Evolutionary conservation across 2,888 invertebrate genomes (phyloP), one percentile per base, ranked within the genome.

Genomic region (Drosophila fungiperda): DNA sequence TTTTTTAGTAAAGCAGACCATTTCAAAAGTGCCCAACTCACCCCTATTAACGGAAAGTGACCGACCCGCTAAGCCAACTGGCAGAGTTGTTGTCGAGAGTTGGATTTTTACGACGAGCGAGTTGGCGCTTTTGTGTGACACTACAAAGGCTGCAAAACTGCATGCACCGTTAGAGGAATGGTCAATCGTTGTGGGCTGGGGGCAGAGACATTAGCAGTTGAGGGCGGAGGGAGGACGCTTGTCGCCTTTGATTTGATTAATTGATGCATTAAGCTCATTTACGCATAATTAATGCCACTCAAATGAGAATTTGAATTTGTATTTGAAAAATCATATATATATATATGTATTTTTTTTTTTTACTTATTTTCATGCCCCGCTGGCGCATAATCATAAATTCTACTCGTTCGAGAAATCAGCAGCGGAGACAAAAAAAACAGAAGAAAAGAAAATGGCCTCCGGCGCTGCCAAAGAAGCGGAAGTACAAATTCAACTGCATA

Each of bases 211-310:
- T 54, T 45, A 23, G 17, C 1, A 3, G 4, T 15, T 20, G 20
- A 15, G 12, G 6, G 3, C 8, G 12, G 26, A 12, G 8, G 9
- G 1, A 15, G 32, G 8, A 15, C 1, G 3, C 23, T 7, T 55
- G 57, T n/a, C 68, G 75, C 85, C 89, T 86, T 86, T 86, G 85
- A 86, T 86, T 89, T 89, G 89, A 86, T 85, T 86, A 86, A 86
- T 86, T 86, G 85, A 86, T 86, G 85, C 85, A 89, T 86, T 84
- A 86, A 89, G 85, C 88, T 84, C 85, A 86, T 86, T 86, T 86
- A 86, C 85, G 85, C 85, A 86, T 86, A 89, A 87, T 80, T 86
- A 86, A 86, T 86, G 78, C 74, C 80, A 78, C 85, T 86, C 80
- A 68, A 82, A 68, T 71, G 72, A 71, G 81, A 69, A 72, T 75